Evolutionary conservation across 2,113 vertebrate genomes (phyloP).

Genomic region (Lonchura striata): DNA sequence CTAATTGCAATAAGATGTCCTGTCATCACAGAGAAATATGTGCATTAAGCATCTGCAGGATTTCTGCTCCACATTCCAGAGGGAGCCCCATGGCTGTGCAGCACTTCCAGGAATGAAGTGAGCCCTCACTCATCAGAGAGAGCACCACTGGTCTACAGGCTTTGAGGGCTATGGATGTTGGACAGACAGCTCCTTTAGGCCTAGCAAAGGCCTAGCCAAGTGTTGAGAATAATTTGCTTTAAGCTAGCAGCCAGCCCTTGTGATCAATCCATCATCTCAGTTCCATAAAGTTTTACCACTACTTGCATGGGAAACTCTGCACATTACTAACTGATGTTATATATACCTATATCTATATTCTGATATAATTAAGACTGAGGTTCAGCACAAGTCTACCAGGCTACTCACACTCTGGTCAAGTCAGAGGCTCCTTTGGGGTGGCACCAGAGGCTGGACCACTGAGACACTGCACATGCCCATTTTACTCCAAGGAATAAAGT

Average conservation of each 20-base stretch:
- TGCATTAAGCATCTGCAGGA: background rate
- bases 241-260: background rate
- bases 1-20: background rate
- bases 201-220: background rate
- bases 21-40: background rate
- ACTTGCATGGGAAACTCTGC: background rate
- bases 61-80: background rate
- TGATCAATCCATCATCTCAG: background rate
- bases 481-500: background rate
- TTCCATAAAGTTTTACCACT: background rate
- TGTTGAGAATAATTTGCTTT: background rate
- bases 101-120: background rate
- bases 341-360: background rate
- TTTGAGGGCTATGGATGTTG: background rate
- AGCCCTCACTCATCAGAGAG: background rate
- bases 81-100: background rate
- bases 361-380: background rate
- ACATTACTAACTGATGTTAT: background rate
- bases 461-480: background rate
- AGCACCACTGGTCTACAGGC: background rate
- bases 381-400: background rate
- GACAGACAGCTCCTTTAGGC: background rate
- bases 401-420: background rate
- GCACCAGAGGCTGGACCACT: background rate
- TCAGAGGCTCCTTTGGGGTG: background rate